phyloP scores from a whole-genome alignment of 1,140 invertebrate genomes.

The Ips nitidus region DNA sequence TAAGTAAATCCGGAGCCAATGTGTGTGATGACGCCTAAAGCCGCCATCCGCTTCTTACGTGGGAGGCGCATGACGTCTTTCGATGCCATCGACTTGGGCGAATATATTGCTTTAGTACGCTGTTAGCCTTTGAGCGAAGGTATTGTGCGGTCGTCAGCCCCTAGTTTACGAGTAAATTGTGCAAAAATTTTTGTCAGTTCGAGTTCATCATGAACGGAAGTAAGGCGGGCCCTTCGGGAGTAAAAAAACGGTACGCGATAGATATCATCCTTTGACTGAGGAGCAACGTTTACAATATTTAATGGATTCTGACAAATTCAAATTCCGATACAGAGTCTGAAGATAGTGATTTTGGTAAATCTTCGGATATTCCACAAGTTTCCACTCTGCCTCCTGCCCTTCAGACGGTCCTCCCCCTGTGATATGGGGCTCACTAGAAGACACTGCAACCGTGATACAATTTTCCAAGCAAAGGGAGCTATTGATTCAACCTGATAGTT shows the following conservation, averaged over 20 bases:
- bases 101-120: background rate
- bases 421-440: background rate
- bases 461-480: background rate
- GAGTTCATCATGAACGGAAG: background rate
- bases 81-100: background rate
- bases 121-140: background rate
- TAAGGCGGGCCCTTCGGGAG: background rate
- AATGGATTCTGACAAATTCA: too few species aligned
- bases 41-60: background rate
- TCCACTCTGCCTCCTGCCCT: background rate
- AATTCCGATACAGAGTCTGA: conserved; percentile 5
- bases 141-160: background rate
- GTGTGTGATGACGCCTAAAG: background rate
- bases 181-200: background rate
- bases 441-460: background rate
- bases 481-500: background rate
- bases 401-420: background rate
- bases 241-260: background rate
- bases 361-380: background rate
- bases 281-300: background rate
- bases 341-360: background rate
- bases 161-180: background rate
- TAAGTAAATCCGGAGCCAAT: too few species aligned
- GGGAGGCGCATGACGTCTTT: background rate
- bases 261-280: background rate